phyloP scores from a whole-genome alignment of 2,888 invertebrate species.

The Homarus gammarus region DNA sequence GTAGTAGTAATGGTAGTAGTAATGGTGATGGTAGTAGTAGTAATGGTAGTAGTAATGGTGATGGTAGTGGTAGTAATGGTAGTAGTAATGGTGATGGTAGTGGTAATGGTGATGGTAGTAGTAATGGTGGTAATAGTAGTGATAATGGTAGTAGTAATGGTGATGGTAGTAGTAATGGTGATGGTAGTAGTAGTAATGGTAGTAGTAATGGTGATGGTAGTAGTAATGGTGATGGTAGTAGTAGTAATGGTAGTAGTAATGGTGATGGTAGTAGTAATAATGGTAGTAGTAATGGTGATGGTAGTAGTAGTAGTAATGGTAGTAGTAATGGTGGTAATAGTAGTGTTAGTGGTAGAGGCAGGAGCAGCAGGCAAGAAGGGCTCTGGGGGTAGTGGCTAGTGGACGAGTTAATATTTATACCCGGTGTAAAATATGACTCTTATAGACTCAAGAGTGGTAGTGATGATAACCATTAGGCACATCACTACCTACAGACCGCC shows the following conservation, averaged over 20 bases:
- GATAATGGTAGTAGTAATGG: not conserved
- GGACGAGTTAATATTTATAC: too few species aligned
- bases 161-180: not conserved
- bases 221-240: not conserved
- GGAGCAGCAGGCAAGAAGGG: too few species aligned
- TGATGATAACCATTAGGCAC: too few species aligned
- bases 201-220: not conserved
- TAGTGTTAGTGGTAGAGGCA: too few species aligned
- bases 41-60: not conserved
- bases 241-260: not conserved
- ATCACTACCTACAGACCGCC: not conserved
- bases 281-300: not conserved
- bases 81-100: not conserved
- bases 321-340: not conserved
- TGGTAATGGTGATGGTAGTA: conserved; percentile 4
- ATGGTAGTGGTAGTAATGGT: not conserved
- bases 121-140: too few species aligned
- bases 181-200: not conserved
- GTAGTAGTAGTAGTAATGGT: conserved; percentile 1
- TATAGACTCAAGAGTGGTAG: too few species aligned
- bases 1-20: conserved; percentile 8
- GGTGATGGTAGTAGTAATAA: not conserved
- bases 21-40: not conserved
- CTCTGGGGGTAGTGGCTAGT: too few species aligned
- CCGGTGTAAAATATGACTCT: too few species aligned